Percentiles rank a stretch among this genome's conserved stretches.
These are phyloP conservation scores for Priocnemis perturbator DNA, from an alignment of 2,888 invertebrate genomes.

Conservation along the genomic window DNA sequence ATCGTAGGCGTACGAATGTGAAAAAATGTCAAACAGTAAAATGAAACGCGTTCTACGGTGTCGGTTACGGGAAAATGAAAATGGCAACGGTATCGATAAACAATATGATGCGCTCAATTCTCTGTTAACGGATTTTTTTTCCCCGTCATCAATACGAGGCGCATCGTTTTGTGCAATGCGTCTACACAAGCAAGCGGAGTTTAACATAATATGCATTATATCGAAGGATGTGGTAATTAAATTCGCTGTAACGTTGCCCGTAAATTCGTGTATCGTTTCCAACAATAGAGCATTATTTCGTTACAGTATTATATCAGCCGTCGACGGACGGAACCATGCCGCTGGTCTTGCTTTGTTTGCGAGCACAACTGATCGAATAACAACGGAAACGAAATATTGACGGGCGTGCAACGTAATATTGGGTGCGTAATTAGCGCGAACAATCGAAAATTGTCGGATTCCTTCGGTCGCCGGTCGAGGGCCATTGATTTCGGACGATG, in stretches of 20 bases:
- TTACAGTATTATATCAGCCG: conserved; percentile 33
- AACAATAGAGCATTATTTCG: conserved; percentile 36
- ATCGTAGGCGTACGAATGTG: no score
- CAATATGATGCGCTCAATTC: no score
- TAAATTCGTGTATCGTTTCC: conserved; percentile 31
- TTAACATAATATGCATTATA: conserved; percentile 32
- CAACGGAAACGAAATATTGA: conserved; percentile 12
- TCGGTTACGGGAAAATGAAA: no score
- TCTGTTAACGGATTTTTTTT: no score
- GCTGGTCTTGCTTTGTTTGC: conserved; percentile 4
- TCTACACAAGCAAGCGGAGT: no score
- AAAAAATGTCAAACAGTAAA: no score
- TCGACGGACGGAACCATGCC: conserved; percentile 1
- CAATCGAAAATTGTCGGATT: conserved; percentile 13
- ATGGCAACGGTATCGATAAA: no score
- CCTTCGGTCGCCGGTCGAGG: neutral
- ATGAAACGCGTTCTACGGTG: no score
- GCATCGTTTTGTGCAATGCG: no score
- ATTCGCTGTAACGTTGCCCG: conserved; percentile 30
- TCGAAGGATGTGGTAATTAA: conserved; percentile 47
- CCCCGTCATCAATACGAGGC: no score
- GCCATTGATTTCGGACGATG: conserved; percentile 4
- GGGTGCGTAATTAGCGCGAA: conserved; percentile 16
- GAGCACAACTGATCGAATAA: conserved; percentile 13
- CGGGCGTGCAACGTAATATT: conserved; percentile 18